Conservation (phyloP, 2,888 invertebrate species). For the Diarsia mendica region DNA sequence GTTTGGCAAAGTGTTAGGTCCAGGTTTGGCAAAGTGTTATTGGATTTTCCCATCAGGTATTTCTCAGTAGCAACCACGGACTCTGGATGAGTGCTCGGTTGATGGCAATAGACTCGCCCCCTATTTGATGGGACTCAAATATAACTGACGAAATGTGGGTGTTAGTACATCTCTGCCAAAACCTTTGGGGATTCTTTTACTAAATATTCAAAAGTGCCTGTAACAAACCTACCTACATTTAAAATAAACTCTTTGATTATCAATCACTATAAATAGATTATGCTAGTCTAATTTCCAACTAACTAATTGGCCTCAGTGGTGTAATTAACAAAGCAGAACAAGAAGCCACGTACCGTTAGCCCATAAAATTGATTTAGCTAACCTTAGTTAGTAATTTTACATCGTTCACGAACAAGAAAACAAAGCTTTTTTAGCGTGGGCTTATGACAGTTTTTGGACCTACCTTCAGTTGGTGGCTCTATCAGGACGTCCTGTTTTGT, state of each 20-base stretch:
- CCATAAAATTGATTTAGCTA: conserved; percentile 62
- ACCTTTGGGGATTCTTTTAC: not conserved
- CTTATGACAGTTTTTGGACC: conserved; percentile 1
- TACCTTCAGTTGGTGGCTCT: not conserved
- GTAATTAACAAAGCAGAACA: conserved; percentile 53
- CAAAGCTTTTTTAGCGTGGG: conserved; percentile 34
- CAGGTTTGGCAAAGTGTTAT: too few species aligned
- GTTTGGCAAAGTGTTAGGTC: too few species aligned
- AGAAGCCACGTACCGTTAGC: conserved; percentile 43
- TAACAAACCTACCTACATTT: not conserved
- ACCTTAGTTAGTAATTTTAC: conserved; percentile 54
- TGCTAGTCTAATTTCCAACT: conserved; percentile 32
- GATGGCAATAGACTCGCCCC: too few species aligned
- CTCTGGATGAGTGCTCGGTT: too few species aligned
- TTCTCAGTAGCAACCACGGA: too few species aligned
- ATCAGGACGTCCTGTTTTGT: not conserved
- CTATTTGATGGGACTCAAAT: too few species aligned
- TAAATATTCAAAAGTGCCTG: not conserved
- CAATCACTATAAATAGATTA: conserved; percentile 38
- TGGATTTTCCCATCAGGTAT: too few species aligned
- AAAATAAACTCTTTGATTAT: conserved; percentile 1
- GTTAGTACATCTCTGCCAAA: too few species aligned
- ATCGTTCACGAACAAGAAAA: conserved; percentile 52
- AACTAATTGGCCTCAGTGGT: conserved; percentile 49
- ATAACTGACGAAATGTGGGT: too few species aligned